Evolutionary conservation across 1,140 invertebrate genomes (phyloP).

Genomic region (Mizuhopecten yessoensis): DNA sequence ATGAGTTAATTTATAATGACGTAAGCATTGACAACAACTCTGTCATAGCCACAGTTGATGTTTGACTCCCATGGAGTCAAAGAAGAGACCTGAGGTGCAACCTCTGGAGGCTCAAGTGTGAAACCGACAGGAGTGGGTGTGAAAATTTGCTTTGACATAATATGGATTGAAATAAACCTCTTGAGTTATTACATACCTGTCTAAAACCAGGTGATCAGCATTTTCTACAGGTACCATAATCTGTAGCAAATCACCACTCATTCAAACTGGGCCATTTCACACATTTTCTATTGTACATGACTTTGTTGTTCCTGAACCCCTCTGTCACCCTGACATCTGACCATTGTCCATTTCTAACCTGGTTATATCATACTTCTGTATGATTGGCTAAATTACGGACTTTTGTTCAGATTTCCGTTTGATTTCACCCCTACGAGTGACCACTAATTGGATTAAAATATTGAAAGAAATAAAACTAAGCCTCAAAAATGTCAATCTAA

Average conservation of each 20-base stretch:
- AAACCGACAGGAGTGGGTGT: conserved; percentile 11
- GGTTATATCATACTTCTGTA: neutral
- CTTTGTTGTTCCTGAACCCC: neutral
- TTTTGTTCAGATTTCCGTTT: conserved; percentile 33
- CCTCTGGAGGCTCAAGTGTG: neutral
- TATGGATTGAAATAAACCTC: neutral
- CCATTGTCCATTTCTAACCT: neutral
- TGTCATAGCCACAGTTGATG: neutral
- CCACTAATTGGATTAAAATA: conserved; percentile 23
- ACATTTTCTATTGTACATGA: neutral
- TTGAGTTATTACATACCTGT: conserved; percentile 27
- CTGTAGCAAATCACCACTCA: conserved; percentile 3
- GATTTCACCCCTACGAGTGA: neutral
- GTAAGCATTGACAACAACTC: neutral
- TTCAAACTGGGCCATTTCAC: conserved; percentile 25
- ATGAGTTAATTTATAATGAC: neutral
- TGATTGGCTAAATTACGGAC: conserved; percentile 18
- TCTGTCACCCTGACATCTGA: neutral
- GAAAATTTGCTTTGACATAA: conserved; percentile 1
- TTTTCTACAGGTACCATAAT: conserved; percentile 25
- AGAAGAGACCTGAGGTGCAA: neutral
- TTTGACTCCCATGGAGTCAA: neutral
- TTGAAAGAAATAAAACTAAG: conserved; percentile 21
- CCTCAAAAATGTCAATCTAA: neutral
- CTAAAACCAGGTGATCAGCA: conserved; percentile 26